A percentile compares a stretch with the other conserved stretches of the same genome.
Conservation (phyloP, 2,888 invertebrate species). For the Hydraecia micacea region DNA sequence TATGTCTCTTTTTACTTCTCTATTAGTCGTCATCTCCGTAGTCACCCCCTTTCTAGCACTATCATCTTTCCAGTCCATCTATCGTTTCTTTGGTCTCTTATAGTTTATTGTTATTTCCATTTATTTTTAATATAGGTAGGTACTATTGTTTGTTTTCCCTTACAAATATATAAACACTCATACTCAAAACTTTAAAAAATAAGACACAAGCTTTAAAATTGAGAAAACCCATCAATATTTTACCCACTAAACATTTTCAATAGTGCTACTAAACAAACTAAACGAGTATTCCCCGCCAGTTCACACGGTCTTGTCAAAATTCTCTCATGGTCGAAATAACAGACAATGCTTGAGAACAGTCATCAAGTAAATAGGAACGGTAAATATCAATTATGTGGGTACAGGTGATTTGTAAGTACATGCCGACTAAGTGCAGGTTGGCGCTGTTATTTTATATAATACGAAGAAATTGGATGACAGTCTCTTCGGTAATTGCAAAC, state of each 20-base stretch:
- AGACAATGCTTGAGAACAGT: slow-evolving; percentile 45
- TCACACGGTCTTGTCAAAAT: slow-evolving; percentile 49
- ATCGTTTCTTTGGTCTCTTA: background rate
- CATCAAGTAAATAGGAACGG: slow-evolving; percentile 42
- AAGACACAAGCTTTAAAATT: background rate
- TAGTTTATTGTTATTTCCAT: too few relatives aligned
- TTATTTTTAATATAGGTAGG: too few relatives aligned
- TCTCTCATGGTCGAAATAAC: slow-evolving; percentile 46
- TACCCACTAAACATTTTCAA: background rate
- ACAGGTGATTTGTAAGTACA: slow-evolving; percentile 11
- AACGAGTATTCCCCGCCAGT: slow-evolving; percentile 8
- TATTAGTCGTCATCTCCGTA: background rate
- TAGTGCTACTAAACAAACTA: slow-evolving; percentile 17
- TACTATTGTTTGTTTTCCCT: too few relatives aligned
- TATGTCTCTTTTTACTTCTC: background rate
- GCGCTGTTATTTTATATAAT: background rate
- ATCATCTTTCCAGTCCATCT: background rate
- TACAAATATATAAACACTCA: too few relatives aligned
- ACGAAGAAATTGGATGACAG: background rate
- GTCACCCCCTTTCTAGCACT: background rate
- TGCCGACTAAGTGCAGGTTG: too few relatives aligned
- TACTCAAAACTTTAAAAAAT: background rate
- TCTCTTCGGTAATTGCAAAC: background rate
- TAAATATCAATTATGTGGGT: slow-evolving; percentile 40
- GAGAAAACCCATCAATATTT: slow-evolving; percentile 10